Conservation (phyloP, 2,797 vertebrate species). For the Macropodus opercularis region DNA sequence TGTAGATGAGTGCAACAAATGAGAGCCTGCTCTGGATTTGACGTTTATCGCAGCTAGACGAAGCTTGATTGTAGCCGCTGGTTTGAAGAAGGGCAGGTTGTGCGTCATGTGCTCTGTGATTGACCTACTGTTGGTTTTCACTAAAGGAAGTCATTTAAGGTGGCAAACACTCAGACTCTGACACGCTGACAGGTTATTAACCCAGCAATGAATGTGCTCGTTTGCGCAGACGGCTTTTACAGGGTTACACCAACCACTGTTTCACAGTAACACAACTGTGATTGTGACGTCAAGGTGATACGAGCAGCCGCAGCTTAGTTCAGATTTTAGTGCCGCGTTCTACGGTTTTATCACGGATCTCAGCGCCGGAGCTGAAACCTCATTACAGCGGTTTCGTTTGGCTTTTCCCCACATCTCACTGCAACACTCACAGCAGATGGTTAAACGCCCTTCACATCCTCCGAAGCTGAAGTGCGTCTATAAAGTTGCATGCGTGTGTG, state of each 20-base stretch:
- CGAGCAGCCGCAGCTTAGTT: neutral
- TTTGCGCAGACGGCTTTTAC: neutral
- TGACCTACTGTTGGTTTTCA: constrained; percentile 7
- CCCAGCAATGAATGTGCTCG: neutral
- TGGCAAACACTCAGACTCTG: neutral
- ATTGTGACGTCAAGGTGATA: neutral
- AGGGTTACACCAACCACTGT: neutral
- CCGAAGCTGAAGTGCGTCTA: neutral
- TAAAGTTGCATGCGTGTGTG: neutral
- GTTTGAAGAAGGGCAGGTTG: constrained; percentile 13
- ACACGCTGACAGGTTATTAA: neutral
- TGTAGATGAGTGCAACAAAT: neutral
- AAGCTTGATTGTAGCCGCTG: neutral
- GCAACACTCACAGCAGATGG: neutral
- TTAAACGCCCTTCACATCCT: neutral
- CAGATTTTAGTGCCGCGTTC: constrained; percentile 3
- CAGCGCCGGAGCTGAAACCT: neutral
- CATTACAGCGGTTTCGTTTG: constrained; percentile 6
- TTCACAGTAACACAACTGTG: neutral
- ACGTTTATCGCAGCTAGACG: constrained; percentile 5
- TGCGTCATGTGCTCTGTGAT: constrained; percentile 19
- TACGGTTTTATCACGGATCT: constrained; percentile 1
- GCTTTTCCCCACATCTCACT: neutral
- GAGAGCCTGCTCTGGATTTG: neutral
- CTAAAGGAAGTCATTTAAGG: neutral